A percentile compares a stretch with the other conserved stretches of the same genome.
Conservation (phyloP, 2,113 vertebrate species). For the Hipposideros armiger region DNA sequence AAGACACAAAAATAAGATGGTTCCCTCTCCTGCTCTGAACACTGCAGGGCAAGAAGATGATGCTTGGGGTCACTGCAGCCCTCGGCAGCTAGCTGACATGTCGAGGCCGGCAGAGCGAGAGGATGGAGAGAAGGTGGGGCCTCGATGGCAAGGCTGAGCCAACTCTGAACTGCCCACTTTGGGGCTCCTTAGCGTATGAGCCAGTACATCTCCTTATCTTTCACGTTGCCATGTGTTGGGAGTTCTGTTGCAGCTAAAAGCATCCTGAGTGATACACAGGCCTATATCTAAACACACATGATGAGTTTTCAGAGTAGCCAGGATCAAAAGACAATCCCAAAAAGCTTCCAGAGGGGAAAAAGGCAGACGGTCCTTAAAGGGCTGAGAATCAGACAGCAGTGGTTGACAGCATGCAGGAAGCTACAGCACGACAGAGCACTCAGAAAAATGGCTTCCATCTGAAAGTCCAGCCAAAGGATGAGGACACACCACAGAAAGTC, state of each 20-base stretch:
- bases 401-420: no score
- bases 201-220: not conserved
- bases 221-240: not conserved
- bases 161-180: not conserved
- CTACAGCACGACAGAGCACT: no score
- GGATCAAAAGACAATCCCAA: conserved; percentile 29
- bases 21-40: not conserved
- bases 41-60: not conserved
- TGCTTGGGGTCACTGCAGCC: not conserved
- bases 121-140: not conserved
- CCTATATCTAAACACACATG: not conserved
- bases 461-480: not conserved
- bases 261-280: not conserved
- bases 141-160: not conserved
- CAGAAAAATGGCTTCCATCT: not conserved
- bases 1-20: not conserved
- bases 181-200: not conserved
- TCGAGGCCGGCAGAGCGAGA: no score
- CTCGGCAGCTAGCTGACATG: no score
- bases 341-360: not conserved
- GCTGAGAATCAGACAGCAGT: not conserved
- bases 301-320: not conserved
- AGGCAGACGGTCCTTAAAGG: not conserved
- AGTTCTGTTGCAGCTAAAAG: conserved; percentile 25
- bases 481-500: no score